Evolutionary conservation across 2,797 vertebrate species (phyloP), one percentile per base, ranked within the genome.

Genomic region (Jordanella pulchra): DNA sequence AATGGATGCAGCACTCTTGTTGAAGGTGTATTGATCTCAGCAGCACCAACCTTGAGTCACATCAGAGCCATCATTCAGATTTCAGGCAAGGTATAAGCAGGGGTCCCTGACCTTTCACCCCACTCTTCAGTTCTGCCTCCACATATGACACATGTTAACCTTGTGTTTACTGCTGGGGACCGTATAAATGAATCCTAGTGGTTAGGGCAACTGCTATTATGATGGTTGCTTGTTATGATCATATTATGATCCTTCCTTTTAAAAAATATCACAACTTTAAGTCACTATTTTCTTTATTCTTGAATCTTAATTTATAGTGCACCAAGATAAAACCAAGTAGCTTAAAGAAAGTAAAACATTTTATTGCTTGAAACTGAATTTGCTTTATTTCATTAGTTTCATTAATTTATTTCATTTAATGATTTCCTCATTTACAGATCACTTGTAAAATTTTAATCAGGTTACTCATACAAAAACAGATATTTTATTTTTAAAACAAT

Each of bases 1-100:
- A 81, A 89, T 73, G 75, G 76, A 83, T 71, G 82, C 87, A 77
- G 86, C 91, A 93, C 95, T 92, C 94, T 90, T 92, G 93, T 87
- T 72, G 53, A 51, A 90, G 89, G 82, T 75, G 61, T 70, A 84
- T 80, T 83, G 87, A 70, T 86, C 80, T 86, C 93, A 87, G 76
- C 84, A 86, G 91, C 84, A 53, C 87, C 85, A 89, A 91, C 78
- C 86, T 86, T 65, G 65, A 63, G 91, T 86, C 54, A 86, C 87
- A 89, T 92, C 80, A 85, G 87, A 69, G 55, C 61, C 42, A 39
- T 85, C 84, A 87, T 88, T 89, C 80, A 85, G 81, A 90, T 84
- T 88, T 81, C 48, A 82, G 74, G 66, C 77, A 70, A 66, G 68
- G 71, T 79, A 21, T n/a, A 30, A 72, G 71, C 58, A 64, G 32